Percentiles rank a stretch among this genome's conserved stretches.
These are phyloP conservation scores for Calyptommatus sinebrachiatus DNA, from an alignment of 2,113 vertebrate genomes.

Conservation along the genomic window DNA sequence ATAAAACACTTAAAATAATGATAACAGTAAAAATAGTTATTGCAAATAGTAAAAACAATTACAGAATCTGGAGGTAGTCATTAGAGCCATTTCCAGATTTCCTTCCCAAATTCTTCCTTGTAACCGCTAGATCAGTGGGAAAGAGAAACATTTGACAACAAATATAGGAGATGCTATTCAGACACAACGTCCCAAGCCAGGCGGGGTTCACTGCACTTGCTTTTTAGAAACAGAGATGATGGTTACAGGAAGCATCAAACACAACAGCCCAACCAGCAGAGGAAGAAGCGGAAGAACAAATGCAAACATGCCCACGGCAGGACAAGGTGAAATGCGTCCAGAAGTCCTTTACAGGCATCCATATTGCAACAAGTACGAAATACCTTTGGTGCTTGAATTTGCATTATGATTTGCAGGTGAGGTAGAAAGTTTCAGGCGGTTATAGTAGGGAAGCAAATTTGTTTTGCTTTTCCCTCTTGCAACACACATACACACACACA, in stretches of 20 bases:
- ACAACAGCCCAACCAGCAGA: neutral
- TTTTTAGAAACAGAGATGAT: too few relatives aligned
- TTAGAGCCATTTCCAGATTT: neutral
- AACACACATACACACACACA: too few relatives aligned
- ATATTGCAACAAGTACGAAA: neutral
- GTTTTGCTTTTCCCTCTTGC: constrained; percentile 25
- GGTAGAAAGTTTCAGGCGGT: neutral
- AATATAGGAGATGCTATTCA: too few relatives aligned
- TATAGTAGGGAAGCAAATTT: constrained; percentile 19
- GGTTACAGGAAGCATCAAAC: rapidly evolving
- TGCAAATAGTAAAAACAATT: too few relatives aligned
- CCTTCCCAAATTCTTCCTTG: neutral
- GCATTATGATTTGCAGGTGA: neutral
- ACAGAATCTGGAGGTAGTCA: too few relatives aligned
- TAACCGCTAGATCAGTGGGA: neutral
- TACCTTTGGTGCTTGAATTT: neutral
- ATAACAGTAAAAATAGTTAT: too few relatives aligned
- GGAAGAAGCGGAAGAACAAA: neutral
- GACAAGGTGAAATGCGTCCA: neutral
- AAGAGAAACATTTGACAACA: too few relatives aligned
- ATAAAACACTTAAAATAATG: too few relatives aligned
- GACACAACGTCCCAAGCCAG: too few relatives aligned
- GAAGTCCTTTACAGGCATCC: neutral
- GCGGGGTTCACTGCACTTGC: too few relatives aligned
- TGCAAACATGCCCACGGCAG: neutral